Evolutionary conservation across 2,797 vertebrate genomes (phyloP), one percentile per base, ranked within the genome.

Genomic region (Pelobates cultripes): DNA sequence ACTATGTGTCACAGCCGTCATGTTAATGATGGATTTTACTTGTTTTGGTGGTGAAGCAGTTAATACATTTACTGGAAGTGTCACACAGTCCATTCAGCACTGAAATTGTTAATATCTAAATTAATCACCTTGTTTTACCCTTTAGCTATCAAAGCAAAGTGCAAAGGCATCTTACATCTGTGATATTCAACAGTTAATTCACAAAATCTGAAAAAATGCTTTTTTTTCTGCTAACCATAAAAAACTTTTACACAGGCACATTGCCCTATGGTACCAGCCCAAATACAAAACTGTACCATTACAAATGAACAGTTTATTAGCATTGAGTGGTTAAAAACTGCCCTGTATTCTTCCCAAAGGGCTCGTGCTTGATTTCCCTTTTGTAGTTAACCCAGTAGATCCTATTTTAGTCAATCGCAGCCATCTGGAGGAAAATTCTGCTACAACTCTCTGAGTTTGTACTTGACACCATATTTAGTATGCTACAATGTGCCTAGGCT

Each of bases 391-490:
- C 80, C 80, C 80, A 72, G 73, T 72, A 42, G 57, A 82, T 55
- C 82, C 78, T 89, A 87, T 82, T 85, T 89, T 77, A 88, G 86
- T 86, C 81, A 88, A 83, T 77, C 78, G 13, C 85, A 84, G 81
- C 87, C 85, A 86, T 87, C 88, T 86, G 83, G 14, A 82, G 77
- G 70, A 55, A 84, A 80, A 80, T 82, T 70, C 66, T 53, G 80
- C 88, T 86, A 82, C 76, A 85, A 85, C 87, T 86, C 87, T 86
- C 84, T 87, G 87, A 75, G 83, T 85, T 79, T 69, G 47, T 73
- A 68, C 40, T 15, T 72, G 89, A 95, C 91, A 96, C 98, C 97
- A 97, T 99, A 99, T 99, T 99, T 99, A 99, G 98, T 95, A 96
- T 95, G 94, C 84, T 91, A 89, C 86, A 83, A 77, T 87, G 91